These are phyloP conservation scores for Sebastes kiyomatsui DNA, from an alignment of 2,797 vertebrate genomes.

Conservation along the genomic window DNA sequence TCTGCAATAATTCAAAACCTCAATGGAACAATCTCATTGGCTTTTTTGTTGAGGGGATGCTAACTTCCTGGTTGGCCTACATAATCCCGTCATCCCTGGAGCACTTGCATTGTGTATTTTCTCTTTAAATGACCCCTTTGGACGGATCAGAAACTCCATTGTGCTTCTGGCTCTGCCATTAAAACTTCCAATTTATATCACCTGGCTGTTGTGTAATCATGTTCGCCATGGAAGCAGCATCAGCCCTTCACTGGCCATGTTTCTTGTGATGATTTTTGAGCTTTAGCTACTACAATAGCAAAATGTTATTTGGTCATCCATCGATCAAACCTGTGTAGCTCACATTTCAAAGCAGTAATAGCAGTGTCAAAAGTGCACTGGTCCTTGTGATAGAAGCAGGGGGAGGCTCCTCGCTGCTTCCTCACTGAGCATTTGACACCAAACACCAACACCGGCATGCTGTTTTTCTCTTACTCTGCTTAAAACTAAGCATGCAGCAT, in stretches of 20 bases:
- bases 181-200: neutral
- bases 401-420: neutral
- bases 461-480: neutral
- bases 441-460: neutral
- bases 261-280: slow-evolving; percentile 4
- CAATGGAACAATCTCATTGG: too few relatives aligned
- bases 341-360: slow-evolving; percentile 16
- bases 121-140: neutral
- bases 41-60: too few relatives aligned
- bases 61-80: too few relatives aligned
- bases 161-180: neutral
- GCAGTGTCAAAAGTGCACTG: neutral
- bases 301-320: neutral
- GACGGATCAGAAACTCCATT: neutral
- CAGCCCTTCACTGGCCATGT: neutral
- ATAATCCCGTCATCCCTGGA: too few relatives aligned
- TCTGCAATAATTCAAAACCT: too few relatives aligned
- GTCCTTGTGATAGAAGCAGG: neutral
- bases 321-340: slow-evolving; percentile 9
- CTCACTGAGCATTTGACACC: neutral
- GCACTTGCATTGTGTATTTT: neutral
- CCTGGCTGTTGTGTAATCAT: neutral
- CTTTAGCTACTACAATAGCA: neutral
- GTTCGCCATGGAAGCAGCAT: neutral
- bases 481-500: neutral